phyloP scores from a whole-genome alignment of 2,797 vertebrate species.

The Dendrocincla tyrannina region DNA sequence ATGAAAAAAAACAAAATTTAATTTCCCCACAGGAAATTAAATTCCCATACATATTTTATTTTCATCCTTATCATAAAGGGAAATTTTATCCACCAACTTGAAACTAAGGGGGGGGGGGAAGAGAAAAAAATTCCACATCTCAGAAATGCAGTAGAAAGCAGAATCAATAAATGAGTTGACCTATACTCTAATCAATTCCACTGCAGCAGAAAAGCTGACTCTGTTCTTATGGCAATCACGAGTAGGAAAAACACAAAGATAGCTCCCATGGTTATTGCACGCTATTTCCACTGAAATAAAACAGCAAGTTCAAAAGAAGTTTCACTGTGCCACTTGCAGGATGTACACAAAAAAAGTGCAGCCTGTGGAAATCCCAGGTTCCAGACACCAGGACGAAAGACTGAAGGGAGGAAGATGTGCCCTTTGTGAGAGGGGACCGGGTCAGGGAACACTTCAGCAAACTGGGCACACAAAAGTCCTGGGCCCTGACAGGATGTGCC shows the following conservation, averaged over 20 bases:
- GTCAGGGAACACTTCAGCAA: background rate
- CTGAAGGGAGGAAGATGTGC: background rate
- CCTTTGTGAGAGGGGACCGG: background rate
- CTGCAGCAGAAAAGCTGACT: background rate
- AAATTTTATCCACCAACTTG: background rate
- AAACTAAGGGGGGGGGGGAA: background rate
- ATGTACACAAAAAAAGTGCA: background rate
- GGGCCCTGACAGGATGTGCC: background rate
- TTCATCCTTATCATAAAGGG: background rate
- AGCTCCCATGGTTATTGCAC: fast-evolving
- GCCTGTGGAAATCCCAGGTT: background rate
- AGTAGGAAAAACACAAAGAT: background rate
- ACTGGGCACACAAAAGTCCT: fast-evolving
- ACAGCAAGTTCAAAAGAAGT: background rate
- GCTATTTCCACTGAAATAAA: background rate
- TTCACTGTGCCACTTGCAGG: background rate
- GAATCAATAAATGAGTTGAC: background rate
- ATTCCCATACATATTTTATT: background rate
- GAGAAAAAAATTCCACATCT: background rate
- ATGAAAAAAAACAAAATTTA: background rate
- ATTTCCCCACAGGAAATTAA: background rate
- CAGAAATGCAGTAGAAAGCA: background rate
- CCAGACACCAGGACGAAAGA: background rate
- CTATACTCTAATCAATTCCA: background rate
- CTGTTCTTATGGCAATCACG: background rate